Evolutionary conservation across 2,888 invertebrate genomes (phyloP).

Genomic region (Lochmaea capreae): DNA sequence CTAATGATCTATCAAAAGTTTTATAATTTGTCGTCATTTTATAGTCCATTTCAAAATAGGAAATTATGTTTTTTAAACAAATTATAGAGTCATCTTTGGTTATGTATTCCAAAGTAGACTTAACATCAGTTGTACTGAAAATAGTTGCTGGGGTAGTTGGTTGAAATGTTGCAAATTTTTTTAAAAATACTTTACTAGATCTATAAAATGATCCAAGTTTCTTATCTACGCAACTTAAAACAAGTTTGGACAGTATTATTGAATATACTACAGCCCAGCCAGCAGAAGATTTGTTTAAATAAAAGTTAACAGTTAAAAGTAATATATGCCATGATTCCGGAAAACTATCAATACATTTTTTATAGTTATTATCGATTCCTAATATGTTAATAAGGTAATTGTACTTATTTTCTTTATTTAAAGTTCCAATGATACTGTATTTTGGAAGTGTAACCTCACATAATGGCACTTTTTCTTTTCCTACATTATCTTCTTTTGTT

Average conservation of each 20-base stretch:
- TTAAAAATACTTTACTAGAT: slow-evolving; percentile 11
- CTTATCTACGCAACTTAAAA: slow-evolving; percentile 70
- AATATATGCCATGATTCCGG: slow-evolving; percentile 73
- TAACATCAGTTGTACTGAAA: slow-evolving; percentile 47
- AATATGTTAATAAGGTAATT: slow-evolving; percentile 66
- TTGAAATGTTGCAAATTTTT: neutral
- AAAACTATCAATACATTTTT: slow-evolving; percentile 62
- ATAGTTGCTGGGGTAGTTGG: slow-evolving; percentile 47
- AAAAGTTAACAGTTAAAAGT: slow-evolving; percentile 71
- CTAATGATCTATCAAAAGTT: slow-evolving; percentile 69
- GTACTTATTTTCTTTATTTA: slow-evolving; percentile 59
- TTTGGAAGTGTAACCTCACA: slow-evolving; percentile 57
- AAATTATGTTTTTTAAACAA: slow-evolving; percentile 69
- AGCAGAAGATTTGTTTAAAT: slow-evolving; percentile 65
- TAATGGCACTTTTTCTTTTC: slow-evolving; percentile 42
- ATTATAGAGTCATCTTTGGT: slow-evolving; percentile 71
- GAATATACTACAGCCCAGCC: slow-evolving; percentile 69
- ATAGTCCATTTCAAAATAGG: slow-evolving; percentile 71
- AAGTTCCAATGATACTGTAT: slow-evolving; percentile 58
- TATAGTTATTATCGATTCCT: slow-evolving; percentile 61
- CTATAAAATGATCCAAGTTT: slow-evolving; percentile 68
- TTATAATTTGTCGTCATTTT: slow-evolving; percentile 68
- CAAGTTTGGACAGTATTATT: slow-evolving; percentile 70
- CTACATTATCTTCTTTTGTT: slow-evolving; percentile 48
- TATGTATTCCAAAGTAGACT: slow-evolving; percentile 68